phyloP scores from a whole-genome alignment of 2,113 vertebrate species.

The Melanostigma gelatinosum region DNA sequence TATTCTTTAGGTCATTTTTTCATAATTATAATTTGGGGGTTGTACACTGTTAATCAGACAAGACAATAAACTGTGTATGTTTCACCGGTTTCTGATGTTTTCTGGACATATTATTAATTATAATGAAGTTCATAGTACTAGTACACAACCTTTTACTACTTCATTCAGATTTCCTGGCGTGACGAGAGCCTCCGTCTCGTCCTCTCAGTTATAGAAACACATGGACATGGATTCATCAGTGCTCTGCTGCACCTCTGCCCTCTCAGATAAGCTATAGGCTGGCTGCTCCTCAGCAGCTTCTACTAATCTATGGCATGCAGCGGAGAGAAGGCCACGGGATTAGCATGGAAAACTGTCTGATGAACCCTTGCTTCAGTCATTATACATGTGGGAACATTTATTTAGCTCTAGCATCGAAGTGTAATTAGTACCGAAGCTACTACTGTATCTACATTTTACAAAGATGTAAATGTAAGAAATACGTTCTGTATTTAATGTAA shows the following conservation, averaged over 20 bases:
- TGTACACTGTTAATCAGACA: neutral
- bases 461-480: neutral
- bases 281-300: constrained; percentile 49
- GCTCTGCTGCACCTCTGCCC: constrained; percentile 21
- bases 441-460: neutral
- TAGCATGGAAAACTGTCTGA: constrained; percentile 40
- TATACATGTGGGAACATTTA: constrained; percentile 9
- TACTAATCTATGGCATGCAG: constrained; percentile 48
- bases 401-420: constrained; percentile 7
- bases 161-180: neutral
- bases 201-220: neutral
- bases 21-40: neutral
- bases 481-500: neutral
- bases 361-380: constrained; percentile 22
- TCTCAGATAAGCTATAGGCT: constrained; percentile 45
- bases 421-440: neutral
- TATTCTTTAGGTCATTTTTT: no score
- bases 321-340: constrained; percentile 44
- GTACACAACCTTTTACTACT: neutral
- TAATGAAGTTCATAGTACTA: neutral
- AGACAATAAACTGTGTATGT: no score
- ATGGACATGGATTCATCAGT: constrained; percentile 11
- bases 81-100: neutral
- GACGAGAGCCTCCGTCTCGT: neutral
- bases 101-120: neutral